Conservation (phyloP, 2,888 invertebrate genomes). For the Tenthredo notha region DNA sequence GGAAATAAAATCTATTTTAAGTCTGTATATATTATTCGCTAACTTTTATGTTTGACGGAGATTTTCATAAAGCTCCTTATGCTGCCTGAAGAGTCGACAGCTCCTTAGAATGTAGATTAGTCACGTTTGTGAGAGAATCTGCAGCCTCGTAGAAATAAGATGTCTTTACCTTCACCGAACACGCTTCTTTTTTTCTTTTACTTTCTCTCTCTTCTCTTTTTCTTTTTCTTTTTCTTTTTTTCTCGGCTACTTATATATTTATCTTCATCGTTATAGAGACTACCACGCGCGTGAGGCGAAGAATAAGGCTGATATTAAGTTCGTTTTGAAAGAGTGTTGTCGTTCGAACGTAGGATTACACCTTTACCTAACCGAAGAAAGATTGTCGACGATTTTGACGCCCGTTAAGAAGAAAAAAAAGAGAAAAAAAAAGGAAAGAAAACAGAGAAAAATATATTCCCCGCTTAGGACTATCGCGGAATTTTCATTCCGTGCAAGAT, state of each 20-base stretch:
- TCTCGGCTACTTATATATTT: slow-evolving; percentile 3
- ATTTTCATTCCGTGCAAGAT: not conserved
- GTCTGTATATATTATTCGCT: too few species aligned
- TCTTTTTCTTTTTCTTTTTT: not conserved
- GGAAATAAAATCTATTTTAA: too few species aligned
- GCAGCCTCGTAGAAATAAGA: not conserved
- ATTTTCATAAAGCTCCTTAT: not conserved
- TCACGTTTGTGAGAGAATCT: not conserved
- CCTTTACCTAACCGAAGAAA: not conserved
- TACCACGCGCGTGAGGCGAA: not conserved
- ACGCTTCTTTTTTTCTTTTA: not conserved
- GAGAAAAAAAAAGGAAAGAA: not conserved
- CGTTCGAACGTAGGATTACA: not conserved
- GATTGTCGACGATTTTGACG: not conserved
- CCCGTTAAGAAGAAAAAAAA: not conserved
- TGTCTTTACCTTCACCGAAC: not conserved
- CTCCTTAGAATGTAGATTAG: not conserved
- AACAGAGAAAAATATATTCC: not conserved
- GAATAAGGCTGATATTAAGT: not conserved
- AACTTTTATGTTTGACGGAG: not conserved
- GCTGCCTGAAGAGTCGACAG: not conserved
- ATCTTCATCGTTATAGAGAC: not conserved
- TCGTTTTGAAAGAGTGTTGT: not conserved
- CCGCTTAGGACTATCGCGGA: not conserved
- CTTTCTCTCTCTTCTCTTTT: not conserved